Evolutionary conservation across 2,797 vertebrate genomes (phyloP), one percentile per base, ranked within the genome.

Genomic region (Muscicapa striata): DNA sequence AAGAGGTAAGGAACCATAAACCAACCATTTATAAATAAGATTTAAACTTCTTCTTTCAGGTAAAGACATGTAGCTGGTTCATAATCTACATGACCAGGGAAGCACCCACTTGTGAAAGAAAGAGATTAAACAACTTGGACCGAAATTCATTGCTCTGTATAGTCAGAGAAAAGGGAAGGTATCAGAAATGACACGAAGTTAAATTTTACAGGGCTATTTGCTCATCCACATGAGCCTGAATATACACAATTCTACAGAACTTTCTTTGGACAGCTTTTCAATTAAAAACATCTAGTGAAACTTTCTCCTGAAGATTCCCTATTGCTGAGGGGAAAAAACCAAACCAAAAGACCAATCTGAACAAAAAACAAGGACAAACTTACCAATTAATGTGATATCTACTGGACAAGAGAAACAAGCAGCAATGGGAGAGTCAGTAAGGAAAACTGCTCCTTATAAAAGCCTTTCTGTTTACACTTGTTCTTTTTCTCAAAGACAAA

Each of bases 291-390:
- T 51, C 10, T 16, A 49, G 21, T 34, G 26, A 83, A 83, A 62
- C 30, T 66, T 92, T 54, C 14, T 84, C 26, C 46, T 62, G 29
- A 90, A 55, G 29, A 18, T 54, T 66, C 26, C 26, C 13, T 45
- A 0, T 68, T 88, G 14, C 32, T 4, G 6, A 34, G 5, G 12
- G 23, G 2, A 5, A 24, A 15, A 18, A 45, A 8, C 2, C 18
- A 72, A 83, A 62, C 6, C 2, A 43, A 77, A 63, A 51, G 61
- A 27, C 0, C 13, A 57, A 52, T 12, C 54, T 0, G 1, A 75
- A 59, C 9, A 16, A 73, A 43, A 23, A 45, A 23, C 27, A 34
- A 51, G 48, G 30, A 24, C 34, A 36, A 77, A 58, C 1, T 16
- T 9, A 70, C 20, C 32, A 81, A 49, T 32, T 77, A 67, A 80